These are phyloP conservation scores for Sinocyclocheilus grahami DNA, from an alignment of 2,113 vertebrate species.

Conservation along the genomic window DNA sequence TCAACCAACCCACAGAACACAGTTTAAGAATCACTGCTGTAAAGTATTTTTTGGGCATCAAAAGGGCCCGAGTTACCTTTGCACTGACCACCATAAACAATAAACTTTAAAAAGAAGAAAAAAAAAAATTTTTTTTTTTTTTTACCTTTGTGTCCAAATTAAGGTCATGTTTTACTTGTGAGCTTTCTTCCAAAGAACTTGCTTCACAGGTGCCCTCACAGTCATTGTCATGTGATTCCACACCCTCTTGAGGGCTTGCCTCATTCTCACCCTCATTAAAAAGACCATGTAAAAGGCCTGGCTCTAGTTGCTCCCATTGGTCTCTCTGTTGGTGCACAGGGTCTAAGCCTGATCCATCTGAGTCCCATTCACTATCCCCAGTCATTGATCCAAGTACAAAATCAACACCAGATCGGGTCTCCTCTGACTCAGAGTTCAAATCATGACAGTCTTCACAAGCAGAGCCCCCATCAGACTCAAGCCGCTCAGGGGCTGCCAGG, in stretches of 20 bases:
- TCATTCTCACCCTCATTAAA: constrained; percentile 65
- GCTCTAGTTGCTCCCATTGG: constrained; percentile 76
- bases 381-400: constrained; percentile 76
- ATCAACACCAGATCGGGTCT: constrained; percentile 75
- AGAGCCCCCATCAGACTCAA: constrained; percentile 64
- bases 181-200: constrained; percentile 48
- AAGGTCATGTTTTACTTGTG: constrained; percentile 2
- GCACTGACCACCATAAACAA: background rate
- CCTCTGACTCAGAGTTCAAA: constrained; percentile 76
- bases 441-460: constrained; percentile 71
- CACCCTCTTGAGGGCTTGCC: background rate
- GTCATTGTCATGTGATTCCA: constrained; percentile 33
- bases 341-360: constrained; percentile 70
- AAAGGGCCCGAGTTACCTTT: background rate
- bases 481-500: constrained; percentile 78
- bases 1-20: background rate
- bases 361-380: constrained; percentile 81
- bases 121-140: background rate
- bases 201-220: constrained; percentile 36
- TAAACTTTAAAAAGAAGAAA: background rate
- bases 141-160: constrained; percentile 47
- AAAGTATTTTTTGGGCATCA: background rate
- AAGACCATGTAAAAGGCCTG: constrained; percentile 70
- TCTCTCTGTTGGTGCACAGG: constrained; percentile 63
- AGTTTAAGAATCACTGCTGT: background rate